Conservation (phyloP, 2,888 invertebrate species). For the Stegophylla sp. region DNA sequence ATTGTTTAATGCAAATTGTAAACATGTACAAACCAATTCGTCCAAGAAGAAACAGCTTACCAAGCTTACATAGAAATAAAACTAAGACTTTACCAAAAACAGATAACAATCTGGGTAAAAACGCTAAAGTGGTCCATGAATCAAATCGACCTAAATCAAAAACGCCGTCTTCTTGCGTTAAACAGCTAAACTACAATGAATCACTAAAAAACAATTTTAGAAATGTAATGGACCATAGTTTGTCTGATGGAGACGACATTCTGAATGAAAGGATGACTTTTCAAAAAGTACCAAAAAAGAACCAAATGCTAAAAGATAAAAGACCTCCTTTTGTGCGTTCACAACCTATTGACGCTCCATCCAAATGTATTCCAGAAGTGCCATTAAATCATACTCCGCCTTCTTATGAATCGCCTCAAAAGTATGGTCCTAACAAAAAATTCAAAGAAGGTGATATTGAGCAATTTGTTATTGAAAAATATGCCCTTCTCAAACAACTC, state of each 20-base stretch:
- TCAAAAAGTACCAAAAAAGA: not conserved
- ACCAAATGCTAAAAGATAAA: constrained; percentile 3
- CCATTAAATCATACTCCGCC: constrained; percentile 43
- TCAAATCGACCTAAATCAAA: constrained; percentile 34
- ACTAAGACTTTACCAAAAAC: constrained; percentile 29
- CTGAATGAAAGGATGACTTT: constrained; percentile 7
- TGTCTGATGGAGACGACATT: constrained; percentile 53
- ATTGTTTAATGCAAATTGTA: constrained; percentile 40
- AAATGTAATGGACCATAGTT: constrained; percentile 20
- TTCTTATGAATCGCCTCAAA: constrained; percentile 36
- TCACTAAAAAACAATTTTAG: constrained; percentile 1
- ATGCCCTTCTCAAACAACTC: constrained; percentile 46
- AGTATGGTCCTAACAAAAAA: constrained; percentile 31
- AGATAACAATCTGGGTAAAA: constrained; percentile 7
- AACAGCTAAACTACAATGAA: constrained; percentile 40
- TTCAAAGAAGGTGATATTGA: constrained; percentile 44
- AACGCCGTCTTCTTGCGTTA: constrained; percentile 8
- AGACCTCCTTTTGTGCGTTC: constrained; percentile 21
- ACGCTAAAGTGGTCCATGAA: constrained; percentile 33
- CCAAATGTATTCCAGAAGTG: constrained; percentile 26
- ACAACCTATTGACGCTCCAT: constrained; percentile 41
- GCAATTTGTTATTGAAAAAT: constrained; percentile 46
- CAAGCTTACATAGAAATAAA: constrained; percentile 40
- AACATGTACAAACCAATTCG: constrained; percentile 52
- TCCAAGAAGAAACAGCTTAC: constrained; percentile 49